Base-by-base conservation (phyloP, 2,888 invertebrate species). In the Spisula subtruncata region DNA sequence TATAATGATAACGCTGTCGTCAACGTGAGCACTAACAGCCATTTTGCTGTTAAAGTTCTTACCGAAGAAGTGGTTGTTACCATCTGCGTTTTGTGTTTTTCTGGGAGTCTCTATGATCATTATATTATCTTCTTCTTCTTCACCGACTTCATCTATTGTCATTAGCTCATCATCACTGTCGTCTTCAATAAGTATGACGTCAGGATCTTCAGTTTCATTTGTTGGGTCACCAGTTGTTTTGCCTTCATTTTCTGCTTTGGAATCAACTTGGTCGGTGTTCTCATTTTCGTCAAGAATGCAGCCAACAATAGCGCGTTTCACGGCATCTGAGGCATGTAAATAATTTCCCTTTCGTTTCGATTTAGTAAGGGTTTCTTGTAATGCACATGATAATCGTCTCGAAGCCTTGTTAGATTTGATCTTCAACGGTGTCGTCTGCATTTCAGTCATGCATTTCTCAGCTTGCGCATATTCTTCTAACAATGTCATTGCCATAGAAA, bases 221-320 rank as follows among this genome's bases (percentile, higher is more conserved):
- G 54, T n/a, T 0, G 32, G 10, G 16, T 5, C 46, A 14, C 80
- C 32, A 12, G n/a, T 46, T 1, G 18, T 25, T 66, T 10, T 25
- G 12, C 1, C 51, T 25, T 25, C 25, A 8, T 4, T 66, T 25
- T 25, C 60, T 66, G 60, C 20, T 66, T 10, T 25, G n/a, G 60
- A 10, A 66, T 66, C 54, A 25, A 51, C 51, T 41, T 75, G 18
- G 14, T 54, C 51, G 10, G n/a, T 71, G 14, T 35, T 29, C 25
- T 81, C 81, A 35, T 87, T 54, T 35, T 89, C 79, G 48, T 82
- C 85, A 41, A 85, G 18, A 8, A 91, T 35, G 41, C 88, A 89
- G 32, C 91, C 80, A 0, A 86, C 56, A 54, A 91, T 89, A 8
- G 91, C 91, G 14, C 89, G 60, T 75, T 89, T 89, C 12, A 91